Evolutionary conservation across 23 tunicate genomes (phyloP).

Genomic region (Trididemnum clinides): DNA sequence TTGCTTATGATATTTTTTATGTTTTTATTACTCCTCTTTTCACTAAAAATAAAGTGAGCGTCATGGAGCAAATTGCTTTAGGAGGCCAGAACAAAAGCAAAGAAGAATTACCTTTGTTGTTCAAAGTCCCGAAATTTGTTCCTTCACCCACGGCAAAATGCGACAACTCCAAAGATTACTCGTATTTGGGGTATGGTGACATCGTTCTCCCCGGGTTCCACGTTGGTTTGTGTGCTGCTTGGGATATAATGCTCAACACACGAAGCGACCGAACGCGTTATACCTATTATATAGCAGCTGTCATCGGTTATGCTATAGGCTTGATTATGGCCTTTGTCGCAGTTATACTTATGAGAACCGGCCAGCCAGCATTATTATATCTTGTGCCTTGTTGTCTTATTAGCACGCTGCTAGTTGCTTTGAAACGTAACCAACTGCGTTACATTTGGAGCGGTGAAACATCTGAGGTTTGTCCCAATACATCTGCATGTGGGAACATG

Average conservation of each 20-base stretch:
- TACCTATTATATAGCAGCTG: conserved; percentile 56
- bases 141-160: conserved; percentile 47
- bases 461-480: background rate
- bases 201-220: conserved; percentile 88
- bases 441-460: conserved; percentile 61
- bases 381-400: conserved; percentile 69
- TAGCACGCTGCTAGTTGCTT: conserved; percentile 68
- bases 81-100: conserved; percentile 52
- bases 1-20: conserved; percentile 84
- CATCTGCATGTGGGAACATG: too few species aligned
- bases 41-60: conserved; percentile 68
- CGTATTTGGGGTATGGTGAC: conserved; percentile 90
- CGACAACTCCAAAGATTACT: conserved; percentile 41
- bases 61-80: conserved; percentile 88
- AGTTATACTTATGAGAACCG: conserved; percentile 59
- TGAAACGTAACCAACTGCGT: conserved; percentile 63
- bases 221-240: conserved; percentile 81
- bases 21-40: conserved; percentile 86
- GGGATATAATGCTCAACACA: conserved; percentile 50
- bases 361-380: conserved; percentile 92
- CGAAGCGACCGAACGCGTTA: conserved; percentile 30
- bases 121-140: conserved; percentile 74
- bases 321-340: conserved; percentile 69
- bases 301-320: conserved; percentile 70
- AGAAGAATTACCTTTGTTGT: conserved; percentile 87